Percentiles rank a stretch among this genome's conserved stretches.
These are phyloP conservation scores for Microdon myrmicae DNA, from an alignment of 2,888 invertebrate species.

Conservation along the genomic window DNA sequence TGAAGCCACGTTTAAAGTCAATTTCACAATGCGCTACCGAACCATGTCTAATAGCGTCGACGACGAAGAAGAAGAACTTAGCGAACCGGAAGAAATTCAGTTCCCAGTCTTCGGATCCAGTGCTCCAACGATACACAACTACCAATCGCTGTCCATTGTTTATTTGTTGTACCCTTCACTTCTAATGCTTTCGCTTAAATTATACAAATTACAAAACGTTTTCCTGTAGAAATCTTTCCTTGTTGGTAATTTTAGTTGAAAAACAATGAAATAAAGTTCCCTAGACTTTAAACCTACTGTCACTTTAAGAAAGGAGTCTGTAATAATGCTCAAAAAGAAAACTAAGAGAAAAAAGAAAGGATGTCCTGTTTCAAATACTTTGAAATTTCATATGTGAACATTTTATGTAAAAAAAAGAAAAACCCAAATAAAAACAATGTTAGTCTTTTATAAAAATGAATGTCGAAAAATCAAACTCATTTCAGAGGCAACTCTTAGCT, in stretches of 20 bases:
- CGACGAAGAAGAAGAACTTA: constrained; percentile 65
- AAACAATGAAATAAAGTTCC: constrained; percentile 14
- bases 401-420: too few species aligned
- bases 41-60: constrained; percentile 65
- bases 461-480: constrained; percentile 7
- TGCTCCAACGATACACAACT: constrained; percentile 6
- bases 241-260: constrained; percentile 6
- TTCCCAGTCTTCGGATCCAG: constrained; percentile 64
- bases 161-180: too few species aligned
- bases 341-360: too few species aligned
- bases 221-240: constrained; percentile 2
- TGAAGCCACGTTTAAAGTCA: constrained; percentile 65
- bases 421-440: too few species aligned
- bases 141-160: constrained; percentile 12
- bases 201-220: constrained; percentile 2
- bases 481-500: constrained; percentile 45
- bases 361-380: too few species aligned
- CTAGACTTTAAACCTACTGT: constrained; percentile 1
- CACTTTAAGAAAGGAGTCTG: constrained; percentile 11
- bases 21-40: constrained; percentile 66
- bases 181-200: constrained; percentile 2
- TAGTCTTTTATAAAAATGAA: constrained; percentile 4
- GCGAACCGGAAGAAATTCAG: constrained; percentile 67
- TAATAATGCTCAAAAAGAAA: constrained; percentile 14
- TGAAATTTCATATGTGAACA: too few species aligned